Conservation (phyloP, 2,797 vertebrate species). For the Eospalax fontanierii region DNA sequence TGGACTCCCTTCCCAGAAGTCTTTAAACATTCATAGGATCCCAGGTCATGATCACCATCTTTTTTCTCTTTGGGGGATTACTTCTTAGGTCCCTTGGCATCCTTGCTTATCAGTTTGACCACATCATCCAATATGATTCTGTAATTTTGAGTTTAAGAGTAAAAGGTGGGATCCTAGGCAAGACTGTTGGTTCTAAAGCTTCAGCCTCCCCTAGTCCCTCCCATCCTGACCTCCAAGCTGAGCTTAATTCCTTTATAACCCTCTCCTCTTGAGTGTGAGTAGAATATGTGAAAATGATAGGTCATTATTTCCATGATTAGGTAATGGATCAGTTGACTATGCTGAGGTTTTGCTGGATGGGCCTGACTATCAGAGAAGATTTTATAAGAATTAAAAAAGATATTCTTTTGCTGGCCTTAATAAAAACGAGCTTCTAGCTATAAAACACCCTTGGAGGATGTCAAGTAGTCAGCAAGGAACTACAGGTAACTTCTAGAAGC, state of each 20-base stretch:
- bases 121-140: not conserved
- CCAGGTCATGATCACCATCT: not conserved
- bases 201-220: not conserved
- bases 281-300: not conserved
- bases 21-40: not conserved
- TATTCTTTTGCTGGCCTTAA: not conserved
- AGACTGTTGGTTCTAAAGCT: not conserved
- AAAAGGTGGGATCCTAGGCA: not conserved
- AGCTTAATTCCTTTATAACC: not conserved
- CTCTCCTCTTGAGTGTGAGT: not conserved
- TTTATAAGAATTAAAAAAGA: not conserved
- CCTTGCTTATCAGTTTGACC: not conserved
- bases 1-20: not conserved
- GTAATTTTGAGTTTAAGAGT: not conserved
- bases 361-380: not conserved
- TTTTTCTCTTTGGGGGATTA: not conserved
- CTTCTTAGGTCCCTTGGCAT: not conserved
- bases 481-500: not conserved
- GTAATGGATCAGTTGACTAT: not conserved
- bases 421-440: not conserved
- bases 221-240: too few species aligned
- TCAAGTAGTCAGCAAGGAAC: not conserved
- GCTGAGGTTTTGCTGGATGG: not conserved
- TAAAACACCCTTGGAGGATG: not conserved
- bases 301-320: not conserved